phyloP scores from a whole-genome alignment of 2,888 invertebrate species.

The Caenorhabditis panamensis region DNA sequence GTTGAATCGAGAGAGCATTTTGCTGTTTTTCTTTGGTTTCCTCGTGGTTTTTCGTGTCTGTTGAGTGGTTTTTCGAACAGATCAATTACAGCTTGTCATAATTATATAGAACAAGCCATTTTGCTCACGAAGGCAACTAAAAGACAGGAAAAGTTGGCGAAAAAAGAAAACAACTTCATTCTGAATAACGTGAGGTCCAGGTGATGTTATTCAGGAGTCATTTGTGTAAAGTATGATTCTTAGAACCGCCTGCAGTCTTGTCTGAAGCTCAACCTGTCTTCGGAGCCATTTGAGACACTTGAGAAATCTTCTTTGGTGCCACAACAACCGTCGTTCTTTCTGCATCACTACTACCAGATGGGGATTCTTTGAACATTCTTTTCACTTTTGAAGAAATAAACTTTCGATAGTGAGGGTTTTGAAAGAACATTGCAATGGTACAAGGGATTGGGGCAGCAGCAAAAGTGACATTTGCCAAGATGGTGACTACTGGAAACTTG shows the following conservation, averaged over 20 bases:
- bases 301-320: not conserved
- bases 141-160: no score
- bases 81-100: no score
- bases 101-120: no score
- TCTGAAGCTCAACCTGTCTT: no score
- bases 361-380: not conserved
- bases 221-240: no score
- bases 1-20: not conserved
- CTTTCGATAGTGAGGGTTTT: not conserved
- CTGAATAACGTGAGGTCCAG: no score
- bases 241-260: no score
- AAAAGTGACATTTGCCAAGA: not conserved
- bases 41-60: no score
- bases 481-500: not conserved
- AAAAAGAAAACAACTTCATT: no score
- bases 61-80: no score
- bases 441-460: conserved; percentile 3
- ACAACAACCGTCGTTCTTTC: not conserved
- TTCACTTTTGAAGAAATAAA: not conserved
- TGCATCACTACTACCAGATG: not conserved
- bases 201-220: no score
- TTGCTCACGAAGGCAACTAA: no score
- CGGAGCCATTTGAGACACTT: not conserved
- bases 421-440: not conserved
- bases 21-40: not conserved